Percentiles rank a stretch among this genome's conserved stretches.
These are phyloP conservation scores for Siniperca obscura DNA, from an alignment of 2,797 vertebrate species.

Conservation along the genomic window DNA sequence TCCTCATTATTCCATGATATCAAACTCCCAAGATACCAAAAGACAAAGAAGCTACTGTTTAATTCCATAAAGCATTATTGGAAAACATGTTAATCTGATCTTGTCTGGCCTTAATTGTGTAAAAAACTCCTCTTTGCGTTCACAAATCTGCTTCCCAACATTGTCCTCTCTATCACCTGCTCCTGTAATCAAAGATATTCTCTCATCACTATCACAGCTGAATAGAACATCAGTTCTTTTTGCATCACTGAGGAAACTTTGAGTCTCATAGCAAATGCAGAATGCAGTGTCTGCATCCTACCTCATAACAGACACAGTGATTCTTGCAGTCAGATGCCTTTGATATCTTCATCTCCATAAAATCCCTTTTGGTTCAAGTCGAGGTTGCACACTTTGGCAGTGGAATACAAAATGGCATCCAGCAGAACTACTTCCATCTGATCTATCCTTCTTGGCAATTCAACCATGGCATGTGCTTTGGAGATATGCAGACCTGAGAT, in stretches of 20 bases:
- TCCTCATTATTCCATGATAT: background rate
- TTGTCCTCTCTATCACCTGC: constrained; percentile 42
- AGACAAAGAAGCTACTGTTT: constrained; percentile 1
- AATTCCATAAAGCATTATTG: constrained; percentile 26
- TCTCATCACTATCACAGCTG: constrained; percentile 45
- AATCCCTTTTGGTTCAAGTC: constrained; percentile 60
- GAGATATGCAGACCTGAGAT: constrained; percentile 64
- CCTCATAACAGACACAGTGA: constrained; percentile 35
- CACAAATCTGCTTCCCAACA: constrained; percentile 14
- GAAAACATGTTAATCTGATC: constrained; percentile 20
- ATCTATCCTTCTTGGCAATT: constrained; percentile 47
- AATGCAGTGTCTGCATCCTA: constrained; percentile 38
- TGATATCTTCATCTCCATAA: constrained; percentile 57
- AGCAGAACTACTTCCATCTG: constrained; percentile 46
- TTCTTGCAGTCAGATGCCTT: constrained; percentile 47
- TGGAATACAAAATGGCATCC: constrained; percentile 48
- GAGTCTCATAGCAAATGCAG: constrained; percentile 15
- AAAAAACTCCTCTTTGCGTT: constrained; percentile 13
- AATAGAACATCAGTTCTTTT: constrained; percentile 69
- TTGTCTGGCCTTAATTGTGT: constrained; percentile 34
- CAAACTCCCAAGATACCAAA: background rate
- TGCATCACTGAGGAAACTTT: constrained; percentile 49
- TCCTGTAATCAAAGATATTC: constrained; percentile 44
- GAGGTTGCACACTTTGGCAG: constrained; percentile 52
- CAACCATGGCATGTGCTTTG: constrained; percentile 49